phyloP scores from a whole-genome alignment of 2,797 vertebrate genomes.

The Loriculus beryllinus region DNA sequence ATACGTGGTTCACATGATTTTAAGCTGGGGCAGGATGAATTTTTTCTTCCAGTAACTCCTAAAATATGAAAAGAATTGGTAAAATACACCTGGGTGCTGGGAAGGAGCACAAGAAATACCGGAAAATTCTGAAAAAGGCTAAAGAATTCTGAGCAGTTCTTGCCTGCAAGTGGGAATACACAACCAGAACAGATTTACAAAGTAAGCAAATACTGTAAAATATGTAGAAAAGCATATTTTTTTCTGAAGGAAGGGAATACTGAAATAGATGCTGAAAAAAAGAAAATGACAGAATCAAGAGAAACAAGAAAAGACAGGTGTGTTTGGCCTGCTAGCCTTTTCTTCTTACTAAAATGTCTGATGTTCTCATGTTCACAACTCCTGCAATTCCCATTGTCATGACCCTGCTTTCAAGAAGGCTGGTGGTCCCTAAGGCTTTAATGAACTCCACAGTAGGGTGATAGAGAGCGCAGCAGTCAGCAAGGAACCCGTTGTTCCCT shows the following conservation, averaged over 20 bases:
- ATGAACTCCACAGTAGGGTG: background rate
- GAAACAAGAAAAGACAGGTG: background rate
- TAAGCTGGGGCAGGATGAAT: background rate
- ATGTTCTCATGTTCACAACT: background rate
- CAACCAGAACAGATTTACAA: background rate
- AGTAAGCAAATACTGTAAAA: background rate
- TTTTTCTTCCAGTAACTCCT: background rate
- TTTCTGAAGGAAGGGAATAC: background rate
- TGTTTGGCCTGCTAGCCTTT: background rate
- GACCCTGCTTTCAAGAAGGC: background rate
- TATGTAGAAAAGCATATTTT: background rate
- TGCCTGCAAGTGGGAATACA: background rate
- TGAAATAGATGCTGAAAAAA: background rate
- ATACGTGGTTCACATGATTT: background rate
- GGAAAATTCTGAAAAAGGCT: background rate
- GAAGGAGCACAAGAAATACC: background rate
- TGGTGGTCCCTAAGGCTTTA: background rate
- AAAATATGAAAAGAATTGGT: conserved; percentile 16
- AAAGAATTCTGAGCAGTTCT: background rate
- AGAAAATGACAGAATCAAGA: background rate
- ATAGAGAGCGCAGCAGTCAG: background rate
- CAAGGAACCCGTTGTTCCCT: background rate
- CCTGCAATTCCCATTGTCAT: background rate
- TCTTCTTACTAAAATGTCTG: background rate
- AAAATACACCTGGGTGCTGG: background rate